These are phyloP conservation scores for Platysternon megacephalum DNA, from an alignment of 2,113 vertebrate genomes.

Conservation along the genomic window DNA sequence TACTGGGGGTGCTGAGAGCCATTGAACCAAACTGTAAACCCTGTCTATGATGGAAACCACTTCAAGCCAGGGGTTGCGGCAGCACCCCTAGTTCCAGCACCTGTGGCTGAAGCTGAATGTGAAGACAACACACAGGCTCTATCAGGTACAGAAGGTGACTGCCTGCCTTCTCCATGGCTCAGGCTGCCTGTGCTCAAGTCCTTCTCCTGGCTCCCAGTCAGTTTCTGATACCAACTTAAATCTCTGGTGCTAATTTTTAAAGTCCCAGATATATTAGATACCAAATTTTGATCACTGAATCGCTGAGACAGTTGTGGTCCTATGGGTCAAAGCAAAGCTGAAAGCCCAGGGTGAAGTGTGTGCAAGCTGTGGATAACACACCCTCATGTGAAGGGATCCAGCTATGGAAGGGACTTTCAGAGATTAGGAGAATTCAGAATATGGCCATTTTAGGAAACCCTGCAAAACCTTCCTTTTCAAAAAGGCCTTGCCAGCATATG, in stretches of 20 bases:
- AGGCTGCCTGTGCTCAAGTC: not conserved
- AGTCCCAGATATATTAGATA: not conserved
- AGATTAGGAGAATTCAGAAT: not conserved
- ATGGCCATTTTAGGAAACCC: not conserved
- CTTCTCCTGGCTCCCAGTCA: not conserved
- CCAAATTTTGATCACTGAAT: not conserved
- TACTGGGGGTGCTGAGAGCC: no score
- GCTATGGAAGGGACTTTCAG: not conserved
- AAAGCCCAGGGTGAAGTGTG: not conserved
- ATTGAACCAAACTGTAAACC: no score
- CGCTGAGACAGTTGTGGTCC: accelerated
- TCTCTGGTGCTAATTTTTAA: not conserved
- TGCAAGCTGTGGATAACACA: not conserved
- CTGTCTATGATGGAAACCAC: no score
- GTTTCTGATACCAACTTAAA: not conserved
- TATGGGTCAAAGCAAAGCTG: not conserved
- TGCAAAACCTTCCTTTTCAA: not conserved
- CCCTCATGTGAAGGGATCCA: not conserved
- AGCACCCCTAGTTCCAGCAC: no score
- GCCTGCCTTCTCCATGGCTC: not conserved
- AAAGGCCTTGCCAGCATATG: not conserved
- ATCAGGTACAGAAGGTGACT: not conserved
- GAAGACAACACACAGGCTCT: not conserved
- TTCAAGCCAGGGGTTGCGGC: no score
- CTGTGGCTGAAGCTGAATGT: not conserved